These are phyloP conservation scores for Penaeus japonicus DNA, from an alignment of 1,140 invertebrate species.

Conservation along the genomic window DNA sequence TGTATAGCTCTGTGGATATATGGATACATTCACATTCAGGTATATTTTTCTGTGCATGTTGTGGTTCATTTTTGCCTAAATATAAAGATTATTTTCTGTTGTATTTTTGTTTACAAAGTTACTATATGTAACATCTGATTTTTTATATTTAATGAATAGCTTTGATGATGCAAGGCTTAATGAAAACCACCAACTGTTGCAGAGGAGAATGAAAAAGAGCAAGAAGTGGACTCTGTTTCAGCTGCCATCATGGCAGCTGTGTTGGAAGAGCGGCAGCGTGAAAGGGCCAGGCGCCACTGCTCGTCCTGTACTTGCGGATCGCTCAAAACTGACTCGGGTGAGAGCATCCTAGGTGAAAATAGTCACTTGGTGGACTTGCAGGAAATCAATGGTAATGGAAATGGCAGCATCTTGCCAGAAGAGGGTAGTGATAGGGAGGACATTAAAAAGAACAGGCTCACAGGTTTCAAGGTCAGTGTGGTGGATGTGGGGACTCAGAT, in stretches of 20 bases:
- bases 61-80: no score
- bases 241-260: constrained; percentile 93
- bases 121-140: no score
- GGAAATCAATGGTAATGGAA: not conserved
- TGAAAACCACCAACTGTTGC: not conserved
- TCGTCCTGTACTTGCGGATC: constrained; percentile 33
- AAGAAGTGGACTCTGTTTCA: constrained; percentile 78
- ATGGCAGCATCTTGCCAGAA: not conserved
- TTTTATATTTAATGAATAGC: no score
- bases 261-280: constrained; percentile 82
- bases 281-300: constrained; percentile 64
- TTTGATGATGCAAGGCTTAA: no score
- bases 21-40: no score
- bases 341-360: not conserved
- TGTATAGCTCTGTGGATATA: no score
- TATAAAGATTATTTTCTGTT: not conserved
- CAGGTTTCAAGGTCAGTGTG: constrained; percentile 25
- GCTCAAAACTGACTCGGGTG: not conserved
- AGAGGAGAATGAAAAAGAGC: constrained; percentile 43
- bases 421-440: not conserved
- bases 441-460: not conserved
- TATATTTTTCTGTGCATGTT: no score
- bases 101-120: not conserved
- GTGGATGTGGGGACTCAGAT: constrained; percentile 50
- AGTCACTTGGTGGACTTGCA: not conserved